Percentiles rank a stretch among this genome's conserved stretches.
Conservation (phyloP, 2,888 invertebrate species). For the Drosophila paramelanica region DNA sequence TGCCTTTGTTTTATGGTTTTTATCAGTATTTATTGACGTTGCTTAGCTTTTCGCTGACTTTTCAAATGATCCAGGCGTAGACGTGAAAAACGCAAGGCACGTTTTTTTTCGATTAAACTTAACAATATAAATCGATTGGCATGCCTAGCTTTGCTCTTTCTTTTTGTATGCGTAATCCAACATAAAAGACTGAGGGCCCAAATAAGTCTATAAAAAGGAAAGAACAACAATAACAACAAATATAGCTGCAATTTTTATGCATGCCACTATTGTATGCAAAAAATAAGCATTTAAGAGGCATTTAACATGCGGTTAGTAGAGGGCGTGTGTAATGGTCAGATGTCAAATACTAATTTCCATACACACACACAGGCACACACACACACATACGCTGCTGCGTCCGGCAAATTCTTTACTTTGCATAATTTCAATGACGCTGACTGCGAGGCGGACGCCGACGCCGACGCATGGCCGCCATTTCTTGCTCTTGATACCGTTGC, state of each 20-base stretch:
- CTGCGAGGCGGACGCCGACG: slow-evolving; percentile 23
- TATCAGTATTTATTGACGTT: slow-evolving; percentile 24
- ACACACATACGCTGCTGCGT: slow-evolving; percentile 16
- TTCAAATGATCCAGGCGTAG: slow-evolving; percentile 9
- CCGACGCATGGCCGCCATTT: slow-evolving; percentile 64
- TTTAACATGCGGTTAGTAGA: slow-evolving; percentile 16
- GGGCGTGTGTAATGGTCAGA: neutral
- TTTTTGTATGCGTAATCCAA: slow-evolving; percentile 48
- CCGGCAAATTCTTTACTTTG: slow-evolving; percentile 62
- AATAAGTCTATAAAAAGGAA: slow-evolving; percentile 54
- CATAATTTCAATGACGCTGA: slow-evolving; percentile 66
- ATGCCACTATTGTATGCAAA: slow-evolving; percentile 32
- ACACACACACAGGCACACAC: slow-evolving; percentile 14
- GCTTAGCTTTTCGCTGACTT: slow-evolving; percentile 22
- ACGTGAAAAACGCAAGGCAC: slow-evolving; percentile 17
- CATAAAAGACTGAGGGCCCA: slow-evolving; percentile 6
- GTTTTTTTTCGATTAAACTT: slow-evolving; percentile 65
- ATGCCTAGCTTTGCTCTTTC: slow-evolving; percentile 21
- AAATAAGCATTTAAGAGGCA: slow-evolving; percentile 15
- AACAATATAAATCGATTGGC: slow-evolving; percentile 71
- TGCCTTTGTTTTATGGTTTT: slow-evolving; percentile 6
- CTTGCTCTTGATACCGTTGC: slow-evolving; percentile 58
- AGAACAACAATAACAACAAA: slow-evolving; percentile 6
- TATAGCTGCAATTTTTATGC: slow-evolving; percentile 32
- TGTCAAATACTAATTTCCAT: slow-evolving; percentile 30